A percentile compares a stretch with the other conserved stretches of the same genome.
Evolutionary conservation across 2,113 vertebrate genomes (phyloP).

Genomic region (Perca schrenkii): DNA sequence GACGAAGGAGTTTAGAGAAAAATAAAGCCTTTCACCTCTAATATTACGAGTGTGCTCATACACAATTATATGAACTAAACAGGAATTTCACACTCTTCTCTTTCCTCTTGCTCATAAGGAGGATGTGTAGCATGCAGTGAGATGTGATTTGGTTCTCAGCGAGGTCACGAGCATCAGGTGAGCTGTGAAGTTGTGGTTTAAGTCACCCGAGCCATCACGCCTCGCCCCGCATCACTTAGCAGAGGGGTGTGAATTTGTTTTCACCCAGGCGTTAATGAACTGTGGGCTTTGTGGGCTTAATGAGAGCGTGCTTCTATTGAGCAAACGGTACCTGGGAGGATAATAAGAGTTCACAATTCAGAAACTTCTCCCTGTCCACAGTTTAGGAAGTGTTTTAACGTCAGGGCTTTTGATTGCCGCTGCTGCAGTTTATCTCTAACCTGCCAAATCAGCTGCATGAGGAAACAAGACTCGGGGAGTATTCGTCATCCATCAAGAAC

Average conservation of each 20-base stretch:
- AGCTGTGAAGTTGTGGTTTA: constrained; percentile 47
- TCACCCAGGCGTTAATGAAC: constrained; percentile 83
- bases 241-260: constrained; percentile 82
- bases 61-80: constrained; percentile 3
- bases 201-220: constrained; percentile 51
- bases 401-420: constrained; percentile 33
- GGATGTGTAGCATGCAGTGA: constrained; percentile 22
- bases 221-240: constrained; percentile 69
- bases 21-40: background rate
- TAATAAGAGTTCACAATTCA: constrained; percentile 58
- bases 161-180: constrained; percentile 58
- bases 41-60: background rate
- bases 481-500: constrained; percentile 69
- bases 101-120: background rate
- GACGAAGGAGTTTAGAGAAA: constrained; percentile 1
- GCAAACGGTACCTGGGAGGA: constrained; percentile 56
- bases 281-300: constrained; percentile 69
- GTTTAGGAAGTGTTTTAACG: constrained; percentile 49
- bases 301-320: constrained; percentile 62
- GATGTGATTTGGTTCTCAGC: constrained; percentile 48
- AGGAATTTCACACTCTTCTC: constrained; percentile 8
- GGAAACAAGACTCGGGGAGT: constrained; percentile 66
- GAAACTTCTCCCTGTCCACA: constrained; percentile 50
- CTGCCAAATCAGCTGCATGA: constrained; percentile 58
- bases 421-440: constrained; percentile 57